Evolutionary conservation across 2,113 vertebrate species (phyloP), one percentile per base, ranked within the genome.

Genomic region (Sinocyclocheilus anophthalmus): DNA sequence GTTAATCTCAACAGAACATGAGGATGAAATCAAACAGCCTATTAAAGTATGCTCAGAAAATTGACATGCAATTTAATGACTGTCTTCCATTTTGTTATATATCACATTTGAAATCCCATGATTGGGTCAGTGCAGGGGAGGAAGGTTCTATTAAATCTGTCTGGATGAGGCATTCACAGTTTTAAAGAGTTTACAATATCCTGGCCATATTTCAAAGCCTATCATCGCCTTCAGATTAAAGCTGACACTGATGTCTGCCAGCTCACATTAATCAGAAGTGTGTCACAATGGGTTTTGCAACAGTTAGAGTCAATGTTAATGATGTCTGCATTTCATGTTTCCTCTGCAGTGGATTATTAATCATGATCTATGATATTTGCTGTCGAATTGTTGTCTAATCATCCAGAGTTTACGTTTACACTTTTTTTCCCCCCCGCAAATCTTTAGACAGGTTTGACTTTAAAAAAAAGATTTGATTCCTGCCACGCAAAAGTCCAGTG

Each of bases 241-340:
- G 81, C 81, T 73, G 81, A 83, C 50, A 50, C 81, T 73, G 69
- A 83, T 59, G 81, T 83, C 81, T 83, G 81, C 67, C 67, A 73
- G 16, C 81, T 73, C 81, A 26, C 81, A 83, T 83, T 83, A 73
- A 83, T 83, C 69, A 57, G 26, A 53, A 69, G 24, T 14, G 48
- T 73, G 67, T 83, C 81, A 73, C 48, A 72, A 42, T 73, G 81
- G 30, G 45, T 73, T 73, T 73, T 59, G 81, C 48, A 53, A 72
- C 42, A 57, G n/a, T 83, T 83, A 30, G 11, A 82, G 81, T 83
- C 67, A 26, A 83, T 83, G 67, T 22, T 83, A 83, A 83, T 73
- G 48, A 57, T 73, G 67, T 83, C 67, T 83, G 81, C 50, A 39
- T 39, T 83, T 83, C 81, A 55, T 73, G 69, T 37, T 42, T 73